These are phyloP conservation scores for Scaptodrosophila lebanonensis DNA, from an alignment of 1,140 invertebrate genomes.

Conservation along the genomic window DNA sequence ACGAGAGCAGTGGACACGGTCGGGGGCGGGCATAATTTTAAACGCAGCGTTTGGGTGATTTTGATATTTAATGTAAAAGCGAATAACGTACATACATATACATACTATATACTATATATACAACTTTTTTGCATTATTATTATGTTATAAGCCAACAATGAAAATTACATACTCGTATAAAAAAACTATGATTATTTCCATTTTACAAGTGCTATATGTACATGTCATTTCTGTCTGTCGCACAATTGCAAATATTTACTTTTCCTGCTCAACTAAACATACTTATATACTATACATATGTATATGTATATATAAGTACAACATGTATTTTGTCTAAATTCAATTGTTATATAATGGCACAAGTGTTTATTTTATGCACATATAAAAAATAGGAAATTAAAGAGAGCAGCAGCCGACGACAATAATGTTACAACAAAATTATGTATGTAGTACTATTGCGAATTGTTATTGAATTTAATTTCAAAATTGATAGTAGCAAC, in stretches of 20 bases:
- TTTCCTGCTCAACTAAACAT: no score
- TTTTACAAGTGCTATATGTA: no score
- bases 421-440: conserved; percentile 60
- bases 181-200: no score
- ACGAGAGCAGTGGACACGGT: conserved; percentile 4
- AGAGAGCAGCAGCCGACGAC: conserved; percentile 48
- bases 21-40: conserved; percentile 38
- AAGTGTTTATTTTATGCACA: conserved; percentile 45
- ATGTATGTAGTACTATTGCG: conserved; percentile 44
- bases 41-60: conserved; percentile 70
- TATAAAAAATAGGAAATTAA: conserved; percentile 6
- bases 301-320: conserved; percentile 25
- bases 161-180: no score
- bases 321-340: conserved; percentile 28
- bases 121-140: conserved; percentile 41
- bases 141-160: conserved; percentile 14
- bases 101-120: conserved; percentile 1
- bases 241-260: no score
- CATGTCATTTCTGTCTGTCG: no score
- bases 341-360: no score
- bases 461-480: conserved; percentile 46
- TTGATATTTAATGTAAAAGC: conserved; percentile 58
- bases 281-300: conserved; percentile 28
- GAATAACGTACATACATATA: conserved; percentile 24
- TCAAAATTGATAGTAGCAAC: not conserved